Conservation (phyloP, 2,797 vertebrate genomes). For the Acomys russatus region DNA sequence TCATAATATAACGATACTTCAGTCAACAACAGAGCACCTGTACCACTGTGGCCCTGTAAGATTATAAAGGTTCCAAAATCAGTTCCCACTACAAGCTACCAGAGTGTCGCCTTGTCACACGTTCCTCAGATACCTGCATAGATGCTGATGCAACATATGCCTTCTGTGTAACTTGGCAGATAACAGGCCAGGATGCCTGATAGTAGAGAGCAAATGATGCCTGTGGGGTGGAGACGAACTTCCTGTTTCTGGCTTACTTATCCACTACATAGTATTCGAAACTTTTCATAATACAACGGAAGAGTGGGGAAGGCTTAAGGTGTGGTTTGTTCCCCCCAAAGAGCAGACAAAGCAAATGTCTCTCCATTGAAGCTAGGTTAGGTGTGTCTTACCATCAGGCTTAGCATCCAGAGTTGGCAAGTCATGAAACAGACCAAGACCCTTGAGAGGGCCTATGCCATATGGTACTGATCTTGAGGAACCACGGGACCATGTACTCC, state of each 20-base stretch:
- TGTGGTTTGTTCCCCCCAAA: background rate
- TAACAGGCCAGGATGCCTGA: too few species aligned
- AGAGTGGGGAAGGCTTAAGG: background rate
- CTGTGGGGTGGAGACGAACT: background rate
- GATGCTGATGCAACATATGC: background rate
- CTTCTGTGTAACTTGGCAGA: background rate
- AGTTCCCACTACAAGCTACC: background rate
- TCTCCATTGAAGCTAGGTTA: too few species aligned
- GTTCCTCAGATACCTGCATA: background rate
- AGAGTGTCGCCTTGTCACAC: background rate
- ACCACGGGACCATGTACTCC: too few species aligned
- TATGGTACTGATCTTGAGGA: background rate
- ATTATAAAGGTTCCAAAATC: background rate
- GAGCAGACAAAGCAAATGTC: accelerated
- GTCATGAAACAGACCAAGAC: background rate
- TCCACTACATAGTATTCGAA: background rate
- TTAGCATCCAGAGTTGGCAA: background rate
- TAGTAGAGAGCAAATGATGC: background rate
- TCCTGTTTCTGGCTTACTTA: background rate
- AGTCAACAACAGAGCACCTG: background rate
- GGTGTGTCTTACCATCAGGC: accelerated
- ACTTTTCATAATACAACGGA: background rate
- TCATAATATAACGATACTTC: background rate
- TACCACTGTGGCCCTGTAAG: too few species aligned
- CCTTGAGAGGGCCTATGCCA: background rate